phyloP scores from a whole-genome alignment of 2,113 vertebrate species.

The Tenebrosternarchus preto region DNA sequence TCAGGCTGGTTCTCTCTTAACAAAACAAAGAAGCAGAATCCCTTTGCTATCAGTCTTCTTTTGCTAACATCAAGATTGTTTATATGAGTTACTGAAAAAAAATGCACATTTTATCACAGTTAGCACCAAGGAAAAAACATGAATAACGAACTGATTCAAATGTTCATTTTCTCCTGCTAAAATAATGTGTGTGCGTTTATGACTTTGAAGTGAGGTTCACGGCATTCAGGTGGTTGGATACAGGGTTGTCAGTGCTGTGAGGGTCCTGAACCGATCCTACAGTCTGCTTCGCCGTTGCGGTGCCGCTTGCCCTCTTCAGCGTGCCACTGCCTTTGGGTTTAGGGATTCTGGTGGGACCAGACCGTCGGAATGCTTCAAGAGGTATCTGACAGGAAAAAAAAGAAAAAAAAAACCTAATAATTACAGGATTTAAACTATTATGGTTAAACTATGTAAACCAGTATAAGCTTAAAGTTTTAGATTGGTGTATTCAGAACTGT shows the following conservation, averaged over 20 bases:
- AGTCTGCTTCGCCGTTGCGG: conserved; percentile 42
- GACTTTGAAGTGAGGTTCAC: conserved; percentile 49
- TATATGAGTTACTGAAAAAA: neutral
- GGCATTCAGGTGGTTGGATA: conserved; percentile 63
- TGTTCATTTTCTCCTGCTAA: neutral
- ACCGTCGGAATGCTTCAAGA: conserved; percentile 74
- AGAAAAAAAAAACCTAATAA: conserved; percentile 30
- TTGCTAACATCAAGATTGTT: neutral
- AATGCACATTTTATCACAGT: neutral
- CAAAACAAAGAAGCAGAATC: neutral
- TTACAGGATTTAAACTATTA: too few relatives aligned
- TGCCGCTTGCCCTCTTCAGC: conserved; percentile 69
- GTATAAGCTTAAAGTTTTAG: neutral
- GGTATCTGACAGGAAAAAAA: conserved; percentile 79
- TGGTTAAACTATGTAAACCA: neutral
- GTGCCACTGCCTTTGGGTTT: conserved; percentile 79
- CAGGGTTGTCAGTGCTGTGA: conserved; percentile 37
- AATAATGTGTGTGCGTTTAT: neutral
- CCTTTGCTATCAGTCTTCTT: neutral
- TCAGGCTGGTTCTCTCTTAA: neutral
- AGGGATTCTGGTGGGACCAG: conserved; percentile 83
- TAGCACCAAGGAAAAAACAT: conserved; percentile 25
- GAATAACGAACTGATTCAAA: conserved; percentile 2
- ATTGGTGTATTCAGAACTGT: too few relatives aligned
- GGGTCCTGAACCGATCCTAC: conserved; percentile 37